These are phyloP conservation scores for Diabrotica virgifera DNA, from an alignment of 1,140 invertebrate genomes.

Conservation along the genomic window DNA sequence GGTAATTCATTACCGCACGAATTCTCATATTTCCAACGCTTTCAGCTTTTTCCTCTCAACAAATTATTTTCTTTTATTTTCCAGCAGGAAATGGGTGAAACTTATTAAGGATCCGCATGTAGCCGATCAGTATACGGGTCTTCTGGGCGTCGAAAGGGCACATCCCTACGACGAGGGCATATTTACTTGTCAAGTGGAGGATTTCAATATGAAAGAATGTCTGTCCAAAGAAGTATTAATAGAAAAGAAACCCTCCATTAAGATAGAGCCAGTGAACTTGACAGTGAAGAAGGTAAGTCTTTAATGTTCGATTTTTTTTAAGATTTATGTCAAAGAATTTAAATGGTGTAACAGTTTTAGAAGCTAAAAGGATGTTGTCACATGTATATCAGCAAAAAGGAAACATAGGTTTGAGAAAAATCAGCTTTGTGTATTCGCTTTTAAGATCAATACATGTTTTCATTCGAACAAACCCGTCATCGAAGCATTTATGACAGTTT, in stretches of 20 bases:
- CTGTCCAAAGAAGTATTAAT: constrained; percentile 65
- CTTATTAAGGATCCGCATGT: constrained; percentile 48
- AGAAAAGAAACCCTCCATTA: constrained; percentile 63
- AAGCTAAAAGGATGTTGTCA: too few species aligned
- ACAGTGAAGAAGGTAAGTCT: constrained; percentile 65
- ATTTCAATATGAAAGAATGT: constrained; percentile 71
- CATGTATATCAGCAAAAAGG: too few species aligned
- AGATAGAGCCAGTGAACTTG: constrained; percentile 68
- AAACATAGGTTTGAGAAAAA: too few species aligned
- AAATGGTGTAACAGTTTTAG: too few species aligned
- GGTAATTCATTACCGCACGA: too few species aligned
- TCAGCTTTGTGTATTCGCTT: too few species aligned
- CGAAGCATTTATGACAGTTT: too few species aligned
- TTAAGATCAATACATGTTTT: too few species aligned
- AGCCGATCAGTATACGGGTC: constrained; percentile 63
- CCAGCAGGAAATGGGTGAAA: constrained; percentile 58
- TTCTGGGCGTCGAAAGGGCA: constrained; percentile 66
- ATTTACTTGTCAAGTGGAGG: constrained; percentile 72
- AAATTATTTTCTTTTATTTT: constrained; percentile 16
- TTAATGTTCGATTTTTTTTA: too few species aligned
- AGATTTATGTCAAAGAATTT: too few species aligned
- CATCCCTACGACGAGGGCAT: constrained; percentile 65
- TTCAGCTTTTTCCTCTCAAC: constrained; percentile 16
- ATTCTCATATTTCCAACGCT: too few species aligned
- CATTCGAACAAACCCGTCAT: too few species aligned